Evolutionary conservation across 2,888 invertebrate species (phyloP), one percentile per base, ranked within the genome.

Genomic region (Cryptus viduatorius): DNA sequence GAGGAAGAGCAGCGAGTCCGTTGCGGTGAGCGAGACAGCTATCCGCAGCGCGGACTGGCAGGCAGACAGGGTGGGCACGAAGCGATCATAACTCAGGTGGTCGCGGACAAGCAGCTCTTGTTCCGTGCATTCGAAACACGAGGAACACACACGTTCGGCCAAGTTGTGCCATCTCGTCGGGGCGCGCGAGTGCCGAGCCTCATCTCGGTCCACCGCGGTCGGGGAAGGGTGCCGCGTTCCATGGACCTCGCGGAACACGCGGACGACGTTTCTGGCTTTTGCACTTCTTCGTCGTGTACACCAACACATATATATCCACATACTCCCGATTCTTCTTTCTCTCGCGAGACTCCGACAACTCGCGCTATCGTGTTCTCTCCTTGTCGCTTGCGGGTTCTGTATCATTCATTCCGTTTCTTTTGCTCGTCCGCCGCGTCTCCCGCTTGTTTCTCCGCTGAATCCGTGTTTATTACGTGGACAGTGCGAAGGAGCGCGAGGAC

Each of bases 61-160:
- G 86, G 86, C 90, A 88, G 87, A 79, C 91, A 90, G 92, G 91
- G 91, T 91, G 90, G 92, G 91, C 78, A 85, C 86, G 87, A 88
- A 89, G 86, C 89, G 90, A 91, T 92, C 91, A 91, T 92, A 92
- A 92, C 90, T 92, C 92, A 91, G 90, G 89, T 89, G 89, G 89
- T 87, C 88, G 91, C 88, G 89, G 90, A 92, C 91, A 90, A 89
- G 90, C 91, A 90, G 89, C 90, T 90, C 91, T 91, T 92, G 91
- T 91, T 92, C 89, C 88, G 88, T 89, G 90, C 91, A 90, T 90
- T 90, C 88, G 90, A 89, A 90, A 90, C 91, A 92, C 87, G 72
- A 16, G 89, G 90, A 89, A 91, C 90, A 90, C 91, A 91, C 90
- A 90, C 91, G 89, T 88, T 87, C 86, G 88, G 85, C 86, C 87